phyloP scores from a whole-genome alignment of 1,140 invertebrate species.

The Papilio machaon region DNA sequence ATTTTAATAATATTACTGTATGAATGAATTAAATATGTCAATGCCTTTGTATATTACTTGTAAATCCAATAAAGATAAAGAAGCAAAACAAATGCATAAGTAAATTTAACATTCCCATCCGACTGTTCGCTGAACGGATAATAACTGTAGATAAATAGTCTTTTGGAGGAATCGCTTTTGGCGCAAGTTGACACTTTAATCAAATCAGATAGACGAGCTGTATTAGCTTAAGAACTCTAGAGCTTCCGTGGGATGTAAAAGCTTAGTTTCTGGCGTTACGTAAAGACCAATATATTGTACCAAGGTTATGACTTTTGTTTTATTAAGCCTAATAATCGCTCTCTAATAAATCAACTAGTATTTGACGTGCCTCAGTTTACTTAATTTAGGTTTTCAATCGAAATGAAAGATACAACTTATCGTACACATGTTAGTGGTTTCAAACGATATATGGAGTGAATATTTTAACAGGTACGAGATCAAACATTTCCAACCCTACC shows the following conservation, averaged over 20 bases:
- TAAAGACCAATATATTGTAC: background rate
- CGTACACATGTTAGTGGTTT: background rate
- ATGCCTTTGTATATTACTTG: background rate
- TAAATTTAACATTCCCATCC: conserved; percentile 16
- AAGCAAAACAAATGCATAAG: conserved; percentile 26
- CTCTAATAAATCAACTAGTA: background rate
- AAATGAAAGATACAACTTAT: background rate
- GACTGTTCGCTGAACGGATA: background rate
- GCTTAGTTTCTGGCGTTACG: background rate
- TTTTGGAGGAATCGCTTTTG: conserved; percentile 13
- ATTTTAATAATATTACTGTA: background rate
- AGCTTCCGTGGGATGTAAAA: background rate
- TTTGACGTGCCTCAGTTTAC: no score
- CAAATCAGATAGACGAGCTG: conserved; percentile 1
- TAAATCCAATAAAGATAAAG: conserved; percentile 17
- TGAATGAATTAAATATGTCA: background rate
- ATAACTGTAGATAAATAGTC: conserved; percentile 6
- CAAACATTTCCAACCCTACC: conserved; percentile 2
- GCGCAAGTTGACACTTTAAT: conserved; percentile 13
- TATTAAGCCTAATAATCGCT: background rate
- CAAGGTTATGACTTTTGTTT: background rate
- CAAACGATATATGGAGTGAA: background rate
- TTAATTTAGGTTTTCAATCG: background rate
- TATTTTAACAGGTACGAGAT: background rate
- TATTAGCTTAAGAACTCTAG: background rate